Conservation (phyloP, 2,797 vertebrate species). For the Ctenopoma multispine region DNA sequence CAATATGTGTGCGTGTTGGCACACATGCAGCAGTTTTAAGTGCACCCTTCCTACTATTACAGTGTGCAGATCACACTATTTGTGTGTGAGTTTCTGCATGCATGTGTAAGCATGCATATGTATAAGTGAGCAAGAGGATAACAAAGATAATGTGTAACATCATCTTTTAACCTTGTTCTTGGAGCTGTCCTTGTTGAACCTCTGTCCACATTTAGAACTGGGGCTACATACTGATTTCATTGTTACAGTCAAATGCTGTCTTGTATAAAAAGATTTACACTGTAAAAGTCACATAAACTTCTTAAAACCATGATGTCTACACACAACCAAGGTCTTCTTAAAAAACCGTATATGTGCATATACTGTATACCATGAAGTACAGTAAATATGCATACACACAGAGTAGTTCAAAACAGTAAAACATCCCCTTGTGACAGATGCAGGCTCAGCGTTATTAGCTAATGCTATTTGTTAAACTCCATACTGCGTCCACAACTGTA, state of each 20-base stretch:
- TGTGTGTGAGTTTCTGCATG: constrained; percentile 5
- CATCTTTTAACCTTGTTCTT: constrained; percentile 37
- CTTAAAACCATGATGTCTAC: constrained; percentile 38
- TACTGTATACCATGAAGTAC: not conserved
- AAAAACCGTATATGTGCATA: not conserved
- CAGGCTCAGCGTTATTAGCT: constrained; percentile 74
- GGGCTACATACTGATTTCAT: constrained; percentile 5
- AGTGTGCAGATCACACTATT: constrained; percentile 42
- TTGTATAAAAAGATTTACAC: constrained; percentile 53
- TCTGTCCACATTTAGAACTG: constrained; percentile 26
- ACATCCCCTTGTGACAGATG: constrained; percentile 63
- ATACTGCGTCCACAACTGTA: constrained; percentile 47
- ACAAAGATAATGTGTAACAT: constrained; percentile 37
- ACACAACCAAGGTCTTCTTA: not conserved
- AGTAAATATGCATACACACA: not conserved
- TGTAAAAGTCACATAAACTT: constrained; percentile 39
- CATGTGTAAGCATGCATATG: not conserved
- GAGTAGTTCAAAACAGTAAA: constrained; percentile 58
- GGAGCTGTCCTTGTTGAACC: constrained; percentile 27
- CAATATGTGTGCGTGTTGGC: constrained; percentile 23
- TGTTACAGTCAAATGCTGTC: constrained; percentile 29
- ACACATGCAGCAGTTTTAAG: constrained; percentile 51
- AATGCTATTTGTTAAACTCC: constrained; percentile 73
- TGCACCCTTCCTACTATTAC: constrained; percentile 42
- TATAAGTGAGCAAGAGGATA: constrained; percentile 4